Conservation (phyloP, 2,888 invertebrate genomes). For the Drosophila phalerata region DNA sequence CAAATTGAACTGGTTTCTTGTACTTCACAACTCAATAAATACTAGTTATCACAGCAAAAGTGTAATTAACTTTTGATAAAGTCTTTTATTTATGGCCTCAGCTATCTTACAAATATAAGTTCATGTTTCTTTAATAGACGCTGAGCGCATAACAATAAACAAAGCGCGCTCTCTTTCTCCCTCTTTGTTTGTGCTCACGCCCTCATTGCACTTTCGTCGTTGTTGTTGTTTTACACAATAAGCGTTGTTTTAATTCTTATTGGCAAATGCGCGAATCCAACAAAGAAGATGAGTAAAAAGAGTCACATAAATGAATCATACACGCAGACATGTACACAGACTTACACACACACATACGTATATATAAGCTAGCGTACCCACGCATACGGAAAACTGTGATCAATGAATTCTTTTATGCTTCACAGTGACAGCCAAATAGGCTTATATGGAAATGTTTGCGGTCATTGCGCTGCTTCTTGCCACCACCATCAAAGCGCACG, state of each 20-base stretch:
- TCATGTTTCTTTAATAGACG: slow-evolving; percentile 37
- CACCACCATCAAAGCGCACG: slow-evolving; percentile 66
- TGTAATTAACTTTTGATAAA: slow-evolving; percentile 62
- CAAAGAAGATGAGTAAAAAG: slow-evolving; percentile 52
- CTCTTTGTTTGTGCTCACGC: slow-evolving; percentile 12
- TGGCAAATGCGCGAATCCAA: slow-evolving; percentile 52
- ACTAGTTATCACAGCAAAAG: slow-evolving; percentile 23
- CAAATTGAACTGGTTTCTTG: slow-evolving; percentile 41
- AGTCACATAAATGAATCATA: slow-evolving; percentile 62
- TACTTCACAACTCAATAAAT: background rate
- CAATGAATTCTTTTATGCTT: slow-evolving; percentile 68
- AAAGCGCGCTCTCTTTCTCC: slow-evolving; percentile 20
- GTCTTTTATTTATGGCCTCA: slow-evolving; percentile 35
- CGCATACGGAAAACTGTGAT: slow-evolving; percentile 56
- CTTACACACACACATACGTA: background rate
- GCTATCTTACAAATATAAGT: background rate
- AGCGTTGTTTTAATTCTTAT: slow-evolving; percentile 59
- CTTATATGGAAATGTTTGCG: slow-evolving; percentile 77
- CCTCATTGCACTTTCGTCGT: slow-evolving; percentile 7
- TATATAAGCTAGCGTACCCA: slow-evolving; percentile 25
- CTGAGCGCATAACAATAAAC: slow-evolving; percentile 39
- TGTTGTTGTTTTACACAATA: slow-evolving; percentile 49
- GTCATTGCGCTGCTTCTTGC: slow-evolving; percentile 69
- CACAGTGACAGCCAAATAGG: slow-evolving; percentile 51
- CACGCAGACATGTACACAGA: slow-evolving; percentile 30